Conservation (phyloP, 2,113 vertebrate genomes). For the Perca schrenkii region DNA sequence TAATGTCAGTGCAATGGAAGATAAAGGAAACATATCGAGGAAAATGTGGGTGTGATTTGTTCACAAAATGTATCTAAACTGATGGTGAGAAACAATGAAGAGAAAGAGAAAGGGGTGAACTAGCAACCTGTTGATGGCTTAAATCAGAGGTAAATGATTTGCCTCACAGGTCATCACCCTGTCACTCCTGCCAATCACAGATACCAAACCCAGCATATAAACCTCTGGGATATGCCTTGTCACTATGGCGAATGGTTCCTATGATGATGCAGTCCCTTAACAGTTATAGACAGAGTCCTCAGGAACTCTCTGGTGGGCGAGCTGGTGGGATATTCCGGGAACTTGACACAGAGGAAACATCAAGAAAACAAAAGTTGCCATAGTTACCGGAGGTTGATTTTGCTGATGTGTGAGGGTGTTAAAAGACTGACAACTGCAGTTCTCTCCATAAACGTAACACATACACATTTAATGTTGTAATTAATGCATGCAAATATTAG, state of each 20-base stretch:
- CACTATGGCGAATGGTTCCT: conserved; percentile 34
- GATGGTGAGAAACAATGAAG: background rate
- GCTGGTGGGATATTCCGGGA: conserved; percentile 45
- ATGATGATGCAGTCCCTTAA: conserved; percentile 16
- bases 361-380: conserved; percentile 55
- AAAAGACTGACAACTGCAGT: background rate
- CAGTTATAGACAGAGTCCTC: conserved; percentile 21
- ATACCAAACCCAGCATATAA: background rate
- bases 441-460: background rate
- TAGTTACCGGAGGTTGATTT: conserved; percentile 38
- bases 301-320: conserved; percentile 28
- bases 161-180: conserved; percentile 10
- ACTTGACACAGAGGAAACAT: conserved; percentile 26
- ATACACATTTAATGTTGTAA: background rate
- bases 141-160: background rate
- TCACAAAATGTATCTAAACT: background rate
- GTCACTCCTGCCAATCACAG: conserved; percentile 18
- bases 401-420: background rate
- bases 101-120: background rate
- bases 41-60: background rate
- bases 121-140: conserved; percentile 15
- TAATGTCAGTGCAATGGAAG: background rate
- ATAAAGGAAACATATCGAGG: background rate
- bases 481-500: background rate
- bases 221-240: conserved; percentile 15